Evolutionary conservation across 2,888 invertebrate species (phyloP), one percentile per base, ranked within the genome.

Genomic region (Orthosia gothica): DNA sequence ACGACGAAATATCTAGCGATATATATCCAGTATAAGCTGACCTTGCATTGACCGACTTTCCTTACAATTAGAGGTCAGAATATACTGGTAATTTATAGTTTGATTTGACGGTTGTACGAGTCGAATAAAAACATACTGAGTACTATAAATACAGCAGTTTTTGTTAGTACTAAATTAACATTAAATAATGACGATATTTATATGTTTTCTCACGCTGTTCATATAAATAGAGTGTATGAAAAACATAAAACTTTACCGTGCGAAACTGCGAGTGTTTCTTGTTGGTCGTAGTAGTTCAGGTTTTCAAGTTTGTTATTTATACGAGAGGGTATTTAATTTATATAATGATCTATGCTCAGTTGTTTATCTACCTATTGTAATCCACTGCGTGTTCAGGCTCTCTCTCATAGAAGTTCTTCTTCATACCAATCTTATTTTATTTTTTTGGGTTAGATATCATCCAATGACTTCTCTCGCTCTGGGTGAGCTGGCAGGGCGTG

Each of bases 161-260:
- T 81, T 81, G 49, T 49, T 49, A 7, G n/a, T 45, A 47, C 20
- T 54, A n/a, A 66, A 81, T 76, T 70, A 76, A 54, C 49, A 58
- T 61, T 69, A 69, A 80, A 63, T 70, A 58, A 58, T 15, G 54
- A 54, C 23, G 77, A 16, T 70, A 76, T 69, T 76, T 62, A 62
- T 69, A 62, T 50, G 45, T 61, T 77, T 55, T 76, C 75, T 55
- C 75, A 77, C 77, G 70, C n/a, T 70, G 55, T 11, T 55, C 15
- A 55, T 45, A 45, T 18, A 76, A 55, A 79, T 79, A 79, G 58
- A 68, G 15, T 54, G 32, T 55, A 67, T 64, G 23, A 79, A 74
- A 64, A 59, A 74, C 32, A 23, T 63, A 32, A 23, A 54, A 47
- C 5, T n/a, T 18, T 61, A 18, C 54, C 59, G 63, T 80, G 64